These are phyloP conservation scores for Drosophila ogumai DNA, from an alignment of 1,140 invertebrate species.

Conservation along the genomic window DNA sequence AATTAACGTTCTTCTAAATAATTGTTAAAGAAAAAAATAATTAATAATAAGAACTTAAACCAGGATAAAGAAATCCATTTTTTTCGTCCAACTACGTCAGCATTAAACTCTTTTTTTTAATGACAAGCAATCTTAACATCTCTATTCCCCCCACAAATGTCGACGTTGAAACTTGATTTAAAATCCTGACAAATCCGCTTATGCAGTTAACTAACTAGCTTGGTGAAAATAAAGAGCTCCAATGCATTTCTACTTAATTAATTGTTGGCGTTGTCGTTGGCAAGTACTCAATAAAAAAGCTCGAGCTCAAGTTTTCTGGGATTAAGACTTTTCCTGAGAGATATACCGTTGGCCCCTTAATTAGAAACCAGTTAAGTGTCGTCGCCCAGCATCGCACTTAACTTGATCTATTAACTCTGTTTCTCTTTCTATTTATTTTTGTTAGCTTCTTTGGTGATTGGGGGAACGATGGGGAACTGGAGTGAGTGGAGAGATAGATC, in stretches of 20 bases:
- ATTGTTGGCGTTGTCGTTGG: constrained; percentile 4
- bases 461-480: neutral
- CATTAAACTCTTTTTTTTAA: neutral
- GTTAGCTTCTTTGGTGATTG: constrained; percentile 8
- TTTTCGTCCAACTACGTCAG: neutral
- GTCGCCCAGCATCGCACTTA: constrained; percentile 26
- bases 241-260: constrained; percentile 11
- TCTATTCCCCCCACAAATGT: neutral
- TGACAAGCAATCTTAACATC: neutral
- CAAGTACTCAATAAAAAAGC: constrained; percentile 17
- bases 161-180: neutral
- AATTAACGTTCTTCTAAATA: neutral
- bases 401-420: constrained; percentile 45
- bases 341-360: constrained; percentile 29
- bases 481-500: constrained; percentile 10
- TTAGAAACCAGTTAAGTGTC: constrained; percentile 51
- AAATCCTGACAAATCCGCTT: constrained; percentile 33
- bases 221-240: constrained; percentile 18
- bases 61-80: neutral
- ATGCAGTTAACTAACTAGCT: constrained; percentile 5
- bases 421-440: constrained; percentile 23
- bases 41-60: too few species aligned
- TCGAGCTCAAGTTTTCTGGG: constrained; percentile 9
- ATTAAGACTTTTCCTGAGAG: constrained; percentile 36
- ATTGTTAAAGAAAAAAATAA: neutral